A percentile compares a stretch with the other conserved stretches of the same genome.
phyloP scores from a whole-genome alignment of 2,113 vertebrate genomes.

The Gyps fulvus region DNA sequence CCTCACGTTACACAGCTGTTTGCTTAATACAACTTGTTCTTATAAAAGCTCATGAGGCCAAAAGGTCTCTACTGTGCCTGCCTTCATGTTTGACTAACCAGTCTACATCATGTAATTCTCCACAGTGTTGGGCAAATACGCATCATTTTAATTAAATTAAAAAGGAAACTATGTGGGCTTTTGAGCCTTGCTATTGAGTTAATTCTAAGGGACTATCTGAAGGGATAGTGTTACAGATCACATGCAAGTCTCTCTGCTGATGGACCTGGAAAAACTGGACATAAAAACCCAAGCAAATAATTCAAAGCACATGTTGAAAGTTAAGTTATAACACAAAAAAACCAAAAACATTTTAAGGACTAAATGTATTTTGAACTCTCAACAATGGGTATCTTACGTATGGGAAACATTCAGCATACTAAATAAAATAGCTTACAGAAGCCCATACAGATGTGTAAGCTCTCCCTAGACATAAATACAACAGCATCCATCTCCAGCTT shows the following conservation, averaged over 20 bases:
- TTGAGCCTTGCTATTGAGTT: neutral
- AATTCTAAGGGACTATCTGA: conserved; percentile 30
- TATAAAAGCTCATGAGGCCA: conserved; percentile 45
- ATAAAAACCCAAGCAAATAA: neutral
- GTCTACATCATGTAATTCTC: conserved; percentile 25
- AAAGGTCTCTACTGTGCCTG: conserved; percentile 15
- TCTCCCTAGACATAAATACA: neutral
- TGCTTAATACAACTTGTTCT: conserved; percentile 40
- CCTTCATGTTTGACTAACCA: conserved; percentile 36
- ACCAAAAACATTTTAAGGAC: neutral
- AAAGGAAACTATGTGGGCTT: conserved; percentile 18
- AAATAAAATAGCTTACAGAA: neutral
- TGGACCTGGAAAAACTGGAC: conserved; percentile 6
- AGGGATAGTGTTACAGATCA: conserved; percentile 21
- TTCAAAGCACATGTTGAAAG: conserved; percentile 38
- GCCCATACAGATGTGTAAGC: neutral
- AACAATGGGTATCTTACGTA: neutral
- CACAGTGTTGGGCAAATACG: conserved; percentile 7
- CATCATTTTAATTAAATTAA: conserved; percentile 30
- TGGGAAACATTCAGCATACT: neutral
- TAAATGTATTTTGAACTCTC: neutral
- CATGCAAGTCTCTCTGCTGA: neutral
- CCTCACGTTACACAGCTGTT: conserved; percentile 34
- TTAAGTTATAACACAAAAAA: neutral
- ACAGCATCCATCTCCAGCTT: neutral